phyloP scores from a whole-genome alignment of 2,113 vertebrate species.

The Mellivora capensis region DNA sequence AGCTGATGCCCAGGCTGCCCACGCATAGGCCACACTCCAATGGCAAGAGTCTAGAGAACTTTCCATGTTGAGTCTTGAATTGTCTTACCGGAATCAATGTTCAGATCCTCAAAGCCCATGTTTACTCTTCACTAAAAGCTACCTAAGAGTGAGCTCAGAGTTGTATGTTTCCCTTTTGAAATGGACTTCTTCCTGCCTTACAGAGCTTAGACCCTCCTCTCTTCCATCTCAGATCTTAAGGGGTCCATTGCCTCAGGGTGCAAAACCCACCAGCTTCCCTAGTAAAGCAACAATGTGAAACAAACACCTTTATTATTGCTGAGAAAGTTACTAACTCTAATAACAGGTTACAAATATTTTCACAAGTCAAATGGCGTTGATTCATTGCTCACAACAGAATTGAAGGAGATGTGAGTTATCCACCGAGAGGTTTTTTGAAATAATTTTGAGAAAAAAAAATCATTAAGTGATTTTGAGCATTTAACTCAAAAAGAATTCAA shows the following conservation, averaged over 20 bases:
- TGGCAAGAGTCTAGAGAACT: not conserved
- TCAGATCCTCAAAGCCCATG: not conserved
- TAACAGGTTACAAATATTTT: slow-evolving; percentile 30
- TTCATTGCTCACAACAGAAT: not conserved
- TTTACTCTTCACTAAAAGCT: not conserved
- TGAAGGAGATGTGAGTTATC: not conserved
- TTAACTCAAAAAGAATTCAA: slow-evolving; percentile 36
- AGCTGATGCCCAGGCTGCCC: not conserved
- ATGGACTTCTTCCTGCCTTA: not conserved
- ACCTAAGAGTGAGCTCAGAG: not conserved
- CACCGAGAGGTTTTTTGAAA: not conserved
- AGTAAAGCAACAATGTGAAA: not conserved
- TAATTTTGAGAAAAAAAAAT: not conserved
- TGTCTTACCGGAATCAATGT: not conserved
- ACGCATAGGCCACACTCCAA: not conserved
- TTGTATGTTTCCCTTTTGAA: not conserved
- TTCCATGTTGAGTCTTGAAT: not conserved
- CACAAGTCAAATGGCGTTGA: slow-evolving; percentile 2
- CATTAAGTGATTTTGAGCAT: not conserved
- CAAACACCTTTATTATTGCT: not conserved
- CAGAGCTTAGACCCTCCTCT: not conserved
- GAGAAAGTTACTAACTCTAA: not conserved
- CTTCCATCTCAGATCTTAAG: not conserved
- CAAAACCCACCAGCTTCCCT: not conserved
- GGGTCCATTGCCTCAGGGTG: not conserved